phyloP scores from a whole-genome alignment of 2,888 invertebrate genomes.

The Idaea dimidiata region DNA sequence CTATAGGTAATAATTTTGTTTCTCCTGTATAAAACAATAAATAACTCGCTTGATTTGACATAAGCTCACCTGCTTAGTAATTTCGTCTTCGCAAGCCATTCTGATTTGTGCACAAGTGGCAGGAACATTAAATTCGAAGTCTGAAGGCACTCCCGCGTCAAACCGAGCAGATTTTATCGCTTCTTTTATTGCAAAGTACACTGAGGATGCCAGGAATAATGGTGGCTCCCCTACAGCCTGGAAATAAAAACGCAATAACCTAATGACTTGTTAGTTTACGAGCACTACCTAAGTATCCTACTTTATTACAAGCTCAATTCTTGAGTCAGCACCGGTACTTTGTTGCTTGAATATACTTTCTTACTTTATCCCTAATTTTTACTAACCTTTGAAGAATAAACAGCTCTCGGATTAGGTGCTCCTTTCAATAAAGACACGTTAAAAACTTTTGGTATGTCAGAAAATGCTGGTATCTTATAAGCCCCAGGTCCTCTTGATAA shows the following conservation, averaged over 20 bases:
- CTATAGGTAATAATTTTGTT: too few species aligned
- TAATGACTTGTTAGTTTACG: not conserved
- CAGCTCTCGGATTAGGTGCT: conserved; percentile 89
- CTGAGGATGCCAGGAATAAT: conserved; percentile 91
- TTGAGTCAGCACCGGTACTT: not conserved
- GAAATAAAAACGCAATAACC: conserved; percentile 31
- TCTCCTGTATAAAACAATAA: too few species aligned
- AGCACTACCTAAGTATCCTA: not conserved
- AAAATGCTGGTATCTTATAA: conserved; percentile 92
- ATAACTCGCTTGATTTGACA: not conserved
- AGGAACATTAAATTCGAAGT: conserved; percentile 88
- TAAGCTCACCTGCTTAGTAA: conserved; percentile 85
- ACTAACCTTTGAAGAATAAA: conserved; percentile 92
- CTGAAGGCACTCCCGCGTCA: conserved; percentile 81
- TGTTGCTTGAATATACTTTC: not conserved
- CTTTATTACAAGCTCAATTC: not conserved
- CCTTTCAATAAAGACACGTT: conserved; percentile 92
- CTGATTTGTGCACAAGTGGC: conserved; percentile 94
- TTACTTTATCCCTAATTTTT: not conserved
- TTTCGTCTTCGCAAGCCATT: conserved; percentile 92
- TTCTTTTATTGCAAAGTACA: conserved; percentile 93
- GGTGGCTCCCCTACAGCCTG: conserved; percentile 98
- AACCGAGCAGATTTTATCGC: conserved; percentile 89
- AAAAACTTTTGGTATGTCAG: conserved; percentile 90
- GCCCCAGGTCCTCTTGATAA: conserved; percentile 90